Conservation (phyloP, 2,113 vertebrate genomes). For the Oceanodroma tethys region DNA sequence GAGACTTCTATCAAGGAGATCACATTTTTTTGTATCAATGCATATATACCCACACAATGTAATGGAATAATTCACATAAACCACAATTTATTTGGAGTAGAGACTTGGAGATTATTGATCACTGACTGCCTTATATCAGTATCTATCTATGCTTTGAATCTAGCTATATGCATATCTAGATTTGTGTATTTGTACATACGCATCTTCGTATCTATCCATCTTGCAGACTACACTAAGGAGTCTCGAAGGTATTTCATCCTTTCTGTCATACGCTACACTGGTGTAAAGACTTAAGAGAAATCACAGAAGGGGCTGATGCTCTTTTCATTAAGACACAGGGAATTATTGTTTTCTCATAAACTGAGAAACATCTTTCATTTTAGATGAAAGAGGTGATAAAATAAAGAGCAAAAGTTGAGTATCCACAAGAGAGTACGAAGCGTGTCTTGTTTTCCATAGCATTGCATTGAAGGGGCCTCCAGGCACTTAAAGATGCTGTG, state of each 20-base stretch:
- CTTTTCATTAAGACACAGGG: not conserved
- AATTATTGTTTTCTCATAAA: constrained; percentile 11
- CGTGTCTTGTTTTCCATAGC: not conserved
- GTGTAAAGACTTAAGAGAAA: not conserved
- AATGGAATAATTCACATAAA: not conserved
- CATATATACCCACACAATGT: not conserved
- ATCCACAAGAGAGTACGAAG: not conserved
- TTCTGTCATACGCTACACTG: not conserved
- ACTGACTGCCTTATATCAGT: not conserved
- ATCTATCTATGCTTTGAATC: not conserved
- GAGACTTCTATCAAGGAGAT: not conserved
- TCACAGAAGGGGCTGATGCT: not conserved
- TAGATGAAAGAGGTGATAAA: not conserved
- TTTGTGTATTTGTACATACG: not conserved
- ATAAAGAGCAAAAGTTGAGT: not conserved
- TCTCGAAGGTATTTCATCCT: not conserved
- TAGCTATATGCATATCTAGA: not conserved
- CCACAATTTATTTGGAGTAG: not conserved
- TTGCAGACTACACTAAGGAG: not conserved
- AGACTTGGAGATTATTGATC: not conserved
- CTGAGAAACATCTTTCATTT: not conserved
- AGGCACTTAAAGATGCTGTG: not conserved
- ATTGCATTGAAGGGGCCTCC: fast-evolving
- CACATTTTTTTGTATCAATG: not conserved
- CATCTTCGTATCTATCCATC: not conserved